Evolutionary conservation across 1,140 invertebrate genomes (phyloP).

Genomic region (Mylabris phalerata): DNA sequence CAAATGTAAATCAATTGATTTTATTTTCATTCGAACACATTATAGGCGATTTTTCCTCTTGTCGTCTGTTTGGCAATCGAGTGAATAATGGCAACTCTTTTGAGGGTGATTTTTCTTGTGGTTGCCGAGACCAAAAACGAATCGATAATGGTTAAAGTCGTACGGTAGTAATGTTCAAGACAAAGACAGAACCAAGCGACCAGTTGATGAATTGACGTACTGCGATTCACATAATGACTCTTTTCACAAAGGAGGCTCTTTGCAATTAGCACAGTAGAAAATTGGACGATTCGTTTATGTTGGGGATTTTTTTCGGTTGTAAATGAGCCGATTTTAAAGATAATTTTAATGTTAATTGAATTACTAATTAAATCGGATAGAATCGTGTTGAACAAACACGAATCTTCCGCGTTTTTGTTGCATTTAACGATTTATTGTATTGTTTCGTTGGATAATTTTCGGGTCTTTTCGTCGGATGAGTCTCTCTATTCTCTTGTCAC

Average conservation of each 20-base stretch:
- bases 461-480: too few species aligned
- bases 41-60: background rate
- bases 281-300: constrained; percentile 16
- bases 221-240: constrained; percentile 20
- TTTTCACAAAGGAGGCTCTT: constrained; percentile 12
- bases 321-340: too few species aligned
- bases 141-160: constrained; percentile 11
- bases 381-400: too few species aligned
- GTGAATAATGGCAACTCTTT: constrained; percentile 16
- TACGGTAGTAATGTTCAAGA: too few species aligned
- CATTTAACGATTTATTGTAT: too few species aligned
- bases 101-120: constrained; percentile 15
- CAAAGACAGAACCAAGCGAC: background rate
- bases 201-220: constrained; percentile 15
- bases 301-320: too few species aligned
- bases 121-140: constrained; percentile 7
- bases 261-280: constrained; percentile 17
- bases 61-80: constrained; percentile 7
- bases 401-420: too few species aligned
- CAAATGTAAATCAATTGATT: constrained; percentile 3
- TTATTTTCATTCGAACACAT: constrained; percentile 13
- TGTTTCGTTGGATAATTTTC: too few species aligned
- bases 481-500: background rate
- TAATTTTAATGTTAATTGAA: too few species aligned
- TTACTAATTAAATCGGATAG: too few species aligned